Percentiles rank a stretch among this genome's conserved stretches.
Evolutionary conservation across 2,888 invertebrate genomes (phyloP).

Genomic region (Choreutis nemorana): DNA sequence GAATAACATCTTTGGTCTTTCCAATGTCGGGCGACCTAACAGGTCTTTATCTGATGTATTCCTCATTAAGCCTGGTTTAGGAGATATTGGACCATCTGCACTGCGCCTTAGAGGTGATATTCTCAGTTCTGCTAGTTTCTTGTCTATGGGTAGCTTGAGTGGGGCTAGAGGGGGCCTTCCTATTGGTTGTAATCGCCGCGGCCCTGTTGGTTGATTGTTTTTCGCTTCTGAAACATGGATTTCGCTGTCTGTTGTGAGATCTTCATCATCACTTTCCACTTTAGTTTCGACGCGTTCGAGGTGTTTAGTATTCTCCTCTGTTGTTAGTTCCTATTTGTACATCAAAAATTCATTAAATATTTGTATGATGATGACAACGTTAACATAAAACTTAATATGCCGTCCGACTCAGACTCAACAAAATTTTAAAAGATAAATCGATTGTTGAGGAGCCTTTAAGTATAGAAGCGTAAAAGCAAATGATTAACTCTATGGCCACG

Average conservation of each 20-base stretch:
- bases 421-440: too few relatives aligned
- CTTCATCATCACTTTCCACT: slow-evolving; percentile 59
- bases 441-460: too few relatives aligned
- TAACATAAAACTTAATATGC: too few relatives aligned
- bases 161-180: slow-evolving; percentile 48
- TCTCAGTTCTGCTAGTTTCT: slow-evolving; percentile 41
- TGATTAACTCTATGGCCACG: too few relatives aligned
- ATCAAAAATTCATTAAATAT: too few relatives aligned
- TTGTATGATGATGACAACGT: too few relatives aligned
- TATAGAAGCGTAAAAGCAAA: too few relatives aligned
- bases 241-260: slow-evolving; percentile 52
- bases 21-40: slow-evolving; percentile 29
- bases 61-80: slow-evolving; percentile 33
- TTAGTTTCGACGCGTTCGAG: slow-evolving; percentile 57
- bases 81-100: slow-evolving; percentile 31
- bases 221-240: slow-evolving; percentile 41
- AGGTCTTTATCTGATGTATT: slow-evolving; percentile 41
- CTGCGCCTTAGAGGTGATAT: slow-evolving; percentile 48
- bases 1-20: slow-evolving; percentile 45
- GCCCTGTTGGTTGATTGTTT: slow-evolving; percentile 23
- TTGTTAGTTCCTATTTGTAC: slow-evolving; percentile 51
- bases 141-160: slow-evolving; percentile 34
- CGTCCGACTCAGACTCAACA: too few relatives aligned
- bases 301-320: slow-evolving; percentile 55
- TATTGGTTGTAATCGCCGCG: slow-evolving; percentile 34